Evolutionary conservation across 2,113 vertebrate genomes (phyloP), one percentile per base, ranked within the genome.

Genomic region (Saguinus imperator): DNA sequence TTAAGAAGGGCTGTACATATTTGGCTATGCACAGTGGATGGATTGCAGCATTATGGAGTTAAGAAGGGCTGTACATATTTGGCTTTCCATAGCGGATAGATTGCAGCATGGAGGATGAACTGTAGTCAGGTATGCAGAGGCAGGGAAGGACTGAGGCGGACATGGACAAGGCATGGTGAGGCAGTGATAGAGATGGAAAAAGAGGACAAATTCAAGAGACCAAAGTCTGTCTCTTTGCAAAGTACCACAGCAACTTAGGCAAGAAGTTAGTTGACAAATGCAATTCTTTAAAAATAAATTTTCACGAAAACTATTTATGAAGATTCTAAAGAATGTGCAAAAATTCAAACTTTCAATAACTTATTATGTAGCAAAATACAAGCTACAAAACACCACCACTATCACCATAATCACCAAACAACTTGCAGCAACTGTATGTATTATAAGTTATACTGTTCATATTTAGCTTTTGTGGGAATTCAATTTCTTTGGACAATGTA

Each of bases 251-350:
- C 50, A 82, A 12, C 32, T n/a, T 20, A 40, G 48, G 64, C n/a
- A 76, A 73, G n/a, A 86, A 45, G 25, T 61, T 58, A 76, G 77
- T 1, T 20, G 43, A 80, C 6, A 45, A 82, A n/a, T 45, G 27
- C 5, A 64, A 64, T 64, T 64, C 12, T 64, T 64, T 29, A 64
- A 77, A 58, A 85, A 32, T 40, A 13, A 12, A 32, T 45, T 87
- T 88, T 94, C 43, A 91, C 32, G 75, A 90, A 81, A 94, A 21
- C 68, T 92, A 45, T 43, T 92, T 20, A 72, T n/a, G 48, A 92
- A 45, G 57, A 73, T 25, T 77, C 58, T 32, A 87, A 64, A 85
- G 83, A 37, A 77, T 70, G 21, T 82, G 10, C 37, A 50, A 29
- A 43, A 66, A 85, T 81, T 68, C 35, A 84, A 58, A 76, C 73